Percentiles rank a stretch among this genome's conserved stretches.
Evolutionary conservation across 2,888 invertebrate genomes (phyloP).

Genomic region (Hydraecia micacea): DNA sequence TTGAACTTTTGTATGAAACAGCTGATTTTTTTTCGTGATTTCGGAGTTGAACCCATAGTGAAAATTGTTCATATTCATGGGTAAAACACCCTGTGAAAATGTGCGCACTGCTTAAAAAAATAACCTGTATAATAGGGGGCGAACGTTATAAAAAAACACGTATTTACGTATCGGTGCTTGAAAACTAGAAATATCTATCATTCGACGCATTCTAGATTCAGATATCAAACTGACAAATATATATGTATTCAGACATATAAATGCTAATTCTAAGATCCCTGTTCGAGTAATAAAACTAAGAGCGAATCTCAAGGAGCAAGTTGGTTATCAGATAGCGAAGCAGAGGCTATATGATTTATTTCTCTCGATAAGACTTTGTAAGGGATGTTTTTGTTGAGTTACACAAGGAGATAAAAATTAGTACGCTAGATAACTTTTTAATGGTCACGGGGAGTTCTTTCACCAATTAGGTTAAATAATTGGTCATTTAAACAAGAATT

Average conservation of each 20-base stretch:
- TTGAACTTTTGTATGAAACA: too few species aligned
- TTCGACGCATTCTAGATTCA: constrained; percentile 14
- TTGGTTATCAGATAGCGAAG: constrained; percentile 70
- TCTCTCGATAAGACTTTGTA: constrained; percentile 75
- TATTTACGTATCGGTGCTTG: not conserved
- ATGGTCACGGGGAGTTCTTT: constrained; percentile 27
- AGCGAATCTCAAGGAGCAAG: constrained; percentile 68
- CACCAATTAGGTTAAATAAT: constrained; percentile 45
- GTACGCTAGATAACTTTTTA: constrained; percentile 44
- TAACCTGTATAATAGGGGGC: not conserved
- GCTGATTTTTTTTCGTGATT: too few species aligned
- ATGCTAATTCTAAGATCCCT: constrained; percentile 63
- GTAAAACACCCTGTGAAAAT: too few species aligned
- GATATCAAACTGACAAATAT: constrained; percentile 47
- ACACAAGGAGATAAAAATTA: constrained; percentile 60
- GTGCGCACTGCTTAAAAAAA: too few species aligned
- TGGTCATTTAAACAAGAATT: constrained; percentile 23
- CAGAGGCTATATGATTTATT: constrained; percentile 80
- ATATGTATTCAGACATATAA: constrained; percentile 53
- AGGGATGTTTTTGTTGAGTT: constrained; percentile 70
- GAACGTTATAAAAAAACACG: not conserved
- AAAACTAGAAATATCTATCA: constrained; percentile 22
- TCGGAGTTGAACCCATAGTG: too few species aligned
- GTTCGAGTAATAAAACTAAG: constrained; percentile 64
- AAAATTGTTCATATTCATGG: too few species aligned